Evolutionary conservation across 2,888 invertebrate genomes (phyloP).

Genomic region (Sminthurinus aureus): DNA sequence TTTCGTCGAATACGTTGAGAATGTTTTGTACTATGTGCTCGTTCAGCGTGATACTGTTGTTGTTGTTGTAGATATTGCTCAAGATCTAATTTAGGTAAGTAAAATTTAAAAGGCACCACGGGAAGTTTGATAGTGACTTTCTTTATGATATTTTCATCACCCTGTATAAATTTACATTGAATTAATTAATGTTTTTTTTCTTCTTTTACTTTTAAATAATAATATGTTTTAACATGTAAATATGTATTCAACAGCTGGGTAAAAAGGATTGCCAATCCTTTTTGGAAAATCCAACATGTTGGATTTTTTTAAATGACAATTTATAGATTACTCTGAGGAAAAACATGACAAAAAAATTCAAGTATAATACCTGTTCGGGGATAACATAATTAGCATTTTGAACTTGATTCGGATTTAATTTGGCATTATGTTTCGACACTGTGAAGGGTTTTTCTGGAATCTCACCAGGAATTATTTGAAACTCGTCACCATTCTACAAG

Average conservation of each 20-base stretch:
- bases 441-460: conserved; percentile 53
- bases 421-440: conserved; percentile 40
- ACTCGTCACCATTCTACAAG: conserved; percentile 64
- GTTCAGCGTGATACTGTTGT: not conserved
- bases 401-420: conserved; percentile 33
- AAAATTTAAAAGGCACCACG: conserved; percentile 56
- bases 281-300: too few relatives aligned
- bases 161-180: not conserved
- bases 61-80: too few relatives aligned
- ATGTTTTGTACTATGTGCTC: not conserved
- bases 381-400: conserved; percentile 27
- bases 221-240: too few relatives aligned
- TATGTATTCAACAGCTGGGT: too few relatives aligned
- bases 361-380: not conserved
- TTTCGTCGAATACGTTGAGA: not conserved
- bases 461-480: conserved; percentile 70
- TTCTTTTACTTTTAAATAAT: too few relatives aligned
- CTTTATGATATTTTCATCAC: conserved; percentile 38
- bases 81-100: too few relatives aligned
- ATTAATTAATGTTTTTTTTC: too few relatives aligned
- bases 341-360: too few relatives aligned
- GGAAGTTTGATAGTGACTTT: conserved; percentile 58
- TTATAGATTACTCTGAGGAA: too few relatives aligned
- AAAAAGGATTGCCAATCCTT: too few relatives aligned
- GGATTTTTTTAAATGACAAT: too few relatives aligned